Evolutionary conservation across 1,140 invertebrate species (phyloP), one percentile per base, ranked within the genome.

Genomic region (Brachionus manjavacas): DNA sequence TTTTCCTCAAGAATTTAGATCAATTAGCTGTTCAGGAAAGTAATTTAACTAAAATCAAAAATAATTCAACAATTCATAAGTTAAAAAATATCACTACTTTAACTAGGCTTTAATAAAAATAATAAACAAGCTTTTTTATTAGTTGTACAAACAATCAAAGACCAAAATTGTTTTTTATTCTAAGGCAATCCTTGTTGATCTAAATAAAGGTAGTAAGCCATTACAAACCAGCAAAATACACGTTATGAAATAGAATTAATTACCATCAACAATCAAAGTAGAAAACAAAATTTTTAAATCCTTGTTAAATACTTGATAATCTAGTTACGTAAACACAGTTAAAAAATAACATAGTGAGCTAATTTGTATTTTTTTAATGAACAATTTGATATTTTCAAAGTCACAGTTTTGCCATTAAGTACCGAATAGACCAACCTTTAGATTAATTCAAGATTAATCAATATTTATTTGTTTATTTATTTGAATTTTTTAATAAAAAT

Each of bases 241-340:
- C 52, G 52, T 23, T 60, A 60, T 60, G 52, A 60, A 60, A 16
- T 20, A 60, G 25, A 46, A 60, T 60, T 60, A 60, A 60, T 60
- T 60, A 60, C 52, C 9, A 60, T 20, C 52, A 60, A 60, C 52
- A 60, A 60, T 60, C 52, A 68, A 68, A 12, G 25, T 14, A 31
- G 31, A 68, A 31, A 68, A 35, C 11, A 60, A 60, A 60, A 60
- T 20, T 60, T n/a, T 72, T 72, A 72, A 72, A 72, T 72, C 68
- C 68, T 72, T 72, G 68, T 72, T 41, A 72, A 72, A 72, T 43
- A 43, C 68, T 72, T 72, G 28, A 39, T 72, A 72, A 72, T 72
- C 68, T 72, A 39, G 68, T 72, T 72, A 72, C 39, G 68, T 72
- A 72, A 72, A 72, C 20, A 60, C 4, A 72, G 31, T 72, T 20